Base-by-base conservation (phyloP, 2,113 vertebrate genomes). In the Heterocephalus glaber region DNA sequence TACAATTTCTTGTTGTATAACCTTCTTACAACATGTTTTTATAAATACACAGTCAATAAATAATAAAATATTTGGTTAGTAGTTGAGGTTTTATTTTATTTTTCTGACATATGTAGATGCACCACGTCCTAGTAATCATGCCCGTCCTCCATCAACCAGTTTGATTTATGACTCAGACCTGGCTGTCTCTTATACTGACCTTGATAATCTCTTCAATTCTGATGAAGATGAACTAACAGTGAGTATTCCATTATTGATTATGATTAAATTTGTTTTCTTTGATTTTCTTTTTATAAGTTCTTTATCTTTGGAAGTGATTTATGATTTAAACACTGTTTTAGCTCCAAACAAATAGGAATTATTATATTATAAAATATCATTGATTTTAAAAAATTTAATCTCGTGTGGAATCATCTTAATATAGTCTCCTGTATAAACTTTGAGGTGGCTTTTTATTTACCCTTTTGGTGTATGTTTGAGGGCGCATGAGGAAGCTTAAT, bases 121-220 rank as follows among this genome's bases (percentile, higher is more conserved):
- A 97, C 99, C 99, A 88, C 99, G 98, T 65, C 96, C 98, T 79
- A 98, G 99, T 61, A 98, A 99, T 97, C 99, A 99, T 95, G 99
- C 99, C 93, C 99, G 99, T 94, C 99, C 99, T 84, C 98, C 99
- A 86, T 99, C 99, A 58, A 99, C 99, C 63, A 99, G 99, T 98
- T 99, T 99, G 97, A 99, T 99, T 98, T 99, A 99, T 41, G 99
- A 99, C 98, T 99, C 99, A 2, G 99, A 99, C 97, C 97, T 99
- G 90, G 99, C 98, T 91, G 99, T 99, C 94, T 99, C 99, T 92
- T 99, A 99, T 74, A 99, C 99, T 30, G 99, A 99, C 98, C 99
- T 99, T 93, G 99, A 99, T 99, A 99, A 99, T 98, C 99, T 99
- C 97, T 99, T 99, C 98, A 99, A 99, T 97, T 99, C 99, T 3